Evolutionary conservation across 2,113 vertebrate genomes (phyloP).

Genomic region (Chitala chitala): DNA sequence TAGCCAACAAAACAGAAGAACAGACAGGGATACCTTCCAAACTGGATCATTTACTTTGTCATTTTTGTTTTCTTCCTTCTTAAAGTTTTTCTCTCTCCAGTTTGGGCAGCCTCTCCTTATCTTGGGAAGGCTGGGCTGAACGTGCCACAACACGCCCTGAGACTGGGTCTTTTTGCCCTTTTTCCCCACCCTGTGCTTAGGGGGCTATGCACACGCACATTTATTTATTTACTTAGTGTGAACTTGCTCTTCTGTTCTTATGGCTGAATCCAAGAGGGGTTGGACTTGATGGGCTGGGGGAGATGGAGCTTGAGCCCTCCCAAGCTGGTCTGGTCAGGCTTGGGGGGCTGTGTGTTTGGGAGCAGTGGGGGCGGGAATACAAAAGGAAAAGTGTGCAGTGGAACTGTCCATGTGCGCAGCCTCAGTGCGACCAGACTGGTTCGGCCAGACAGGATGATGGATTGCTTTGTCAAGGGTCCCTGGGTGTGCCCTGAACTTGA

Average conservation of each 20-base stretch:
- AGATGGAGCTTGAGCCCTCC: conserved; percentile 50
- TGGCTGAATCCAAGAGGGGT: conserved; percentile 50
- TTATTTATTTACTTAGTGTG: conserved; percentile 43
- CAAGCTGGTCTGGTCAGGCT: conserved; percentile 72
- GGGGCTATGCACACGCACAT: conserved; percentile 20
- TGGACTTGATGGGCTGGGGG: conserved; percentile 30
- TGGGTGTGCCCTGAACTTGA: conserved; percentile 99
- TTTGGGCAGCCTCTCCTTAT: neutral
- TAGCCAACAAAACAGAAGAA: neutral
- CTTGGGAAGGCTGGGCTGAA: neutral
- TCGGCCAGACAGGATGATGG: conserved; percentile 79
- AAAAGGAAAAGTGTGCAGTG: conserved; percentile 81
- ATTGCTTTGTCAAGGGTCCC: conserved; percentile 97
- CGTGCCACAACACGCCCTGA: neutral
- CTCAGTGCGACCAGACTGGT: conserved; percentile 73
- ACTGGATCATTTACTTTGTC: neutral
- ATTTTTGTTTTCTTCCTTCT: neutral
- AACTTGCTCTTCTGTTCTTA: conserved; percentile 31
- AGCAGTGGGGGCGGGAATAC: conserved; percentile 69
- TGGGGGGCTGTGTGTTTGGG: conserved; percentile 70
- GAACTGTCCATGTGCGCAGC: conserved; percentile 69
- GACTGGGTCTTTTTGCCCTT: too few relatives aligned
- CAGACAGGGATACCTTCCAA: neutral
- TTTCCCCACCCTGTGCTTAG: neutral
- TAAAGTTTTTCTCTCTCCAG: neutral